Base-by-base conservation (phyloP, 2,888 invertebrate species). In the Rotaria macrura region DNA sequence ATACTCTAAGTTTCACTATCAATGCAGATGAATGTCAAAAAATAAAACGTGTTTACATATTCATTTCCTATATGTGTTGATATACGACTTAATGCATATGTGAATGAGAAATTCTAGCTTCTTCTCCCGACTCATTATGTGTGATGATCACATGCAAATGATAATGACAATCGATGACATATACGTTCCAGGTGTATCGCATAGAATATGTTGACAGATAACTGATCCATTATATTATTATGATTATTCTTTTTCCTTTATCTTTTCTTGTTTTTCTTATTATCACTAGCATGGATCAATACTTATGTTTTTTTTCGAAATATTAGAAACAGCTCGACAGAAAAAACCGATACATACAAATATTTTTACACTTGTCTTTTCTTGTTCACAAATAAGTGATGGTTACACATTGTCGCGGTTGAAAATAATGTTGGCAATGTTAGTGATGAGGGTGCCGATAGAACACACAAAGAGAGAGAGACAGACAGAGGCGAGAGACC, bases 281-380 rank as follows among this genome's bases (percentile, higher is more conserved):
- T 12, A 47, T 47, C 20, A 65, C 20, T 25, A 20, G 34, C 38
- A 65, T 65, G 34, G 34, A 29, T 34, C 4, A 65, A 34, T 29
- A 20, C 6, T 14, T 65, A 34, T 20, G 2, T 17, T 29, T 65
- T 65, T 65, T 65, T 34, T 65, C 20, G 34, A 0, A 65, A 65
- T 65, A 65, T 14, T 34, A 65, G 65, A 34, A 34, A 65, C 2
- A 34, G 20, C 14, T 34, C 17, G 65, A 38, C 38, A 34, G 14
- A 34, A 65, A 34, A 65, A 38, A 65, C 20, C 34, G 65, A 65
- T 65, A 65, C 65, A 34, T 65, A 65, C 34, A 65, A 65, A 29
- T 65, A 65, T 65, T 65, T 65, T 65, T 65, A 65, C 65, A 65
- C 65, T 34, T 29, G 65, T 65, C 65, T 65, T 65, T 65, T 65